A percentile compares a stretch with the other conserved stretches of the same genome.
Evolutionary conservation across 1,140 invertebrate species (phyloP).

Genomic region (Calycopis cecrops): DNA sequence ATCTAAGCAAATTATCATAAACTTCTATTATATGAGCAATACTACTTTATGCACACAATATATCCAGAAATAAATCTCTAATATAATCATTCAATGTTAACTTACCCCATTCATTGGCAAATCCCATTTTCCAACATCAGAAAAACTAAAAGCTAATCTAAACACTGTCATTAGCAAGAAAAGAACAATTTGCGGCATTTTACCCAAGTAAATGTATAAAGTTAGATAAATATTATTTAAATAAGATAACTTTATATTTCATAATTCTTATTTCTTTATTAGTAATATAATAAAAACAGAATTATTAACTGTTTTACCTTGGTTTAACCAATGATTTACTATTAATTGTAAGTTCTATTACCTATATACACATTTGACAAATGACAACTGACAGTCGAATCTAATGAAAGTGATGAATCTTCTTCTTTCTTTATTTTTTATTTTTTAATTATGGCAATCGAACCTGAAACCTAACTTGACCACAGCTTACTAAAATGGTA

Average conservation of each 20-base stretch:
- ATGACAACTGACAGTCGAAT: no score
- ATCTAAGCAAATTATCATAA: constrained; percentile 1
- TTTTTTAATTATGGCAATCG: no score
- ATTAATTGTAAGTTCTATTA: no score
- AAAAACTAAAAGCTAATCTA: constrained; percentile 54
- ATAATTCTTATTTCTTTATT: constrained; percentile 7
- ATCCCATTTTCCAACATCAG: constrained; percentile 67
- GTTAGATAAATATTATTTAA: neutral
- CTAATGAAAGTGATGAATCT: no score
- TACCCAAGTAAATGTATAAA: constrained; percentile 5
- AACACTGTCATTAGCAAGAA: constrained; percentile 41
- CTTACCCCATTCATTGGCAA: constrained; percentile 59
- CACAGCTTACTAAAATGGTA: no score
- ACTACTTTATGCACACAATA: neutral
- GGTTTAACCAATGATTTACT: no score
- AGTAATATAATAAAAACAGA: neutral
- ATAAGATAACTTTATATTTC: neutral
- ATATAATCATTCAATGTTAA: neutral
- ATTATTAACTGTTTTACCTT: no score
- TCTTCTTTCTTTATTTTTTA: no score
- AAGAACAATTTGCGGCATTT: constrained; percentile 29
- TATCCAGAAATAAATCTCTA: no score
- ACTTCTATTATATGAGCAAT: neutral
- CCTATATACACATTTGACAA: no score
- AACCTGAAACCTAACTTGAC: no score